These are phyloP conservation scores for Hassar affinis DNA, from an alignment of 2,113 vertebrate species.

Conservation along the genomic window DNA sequence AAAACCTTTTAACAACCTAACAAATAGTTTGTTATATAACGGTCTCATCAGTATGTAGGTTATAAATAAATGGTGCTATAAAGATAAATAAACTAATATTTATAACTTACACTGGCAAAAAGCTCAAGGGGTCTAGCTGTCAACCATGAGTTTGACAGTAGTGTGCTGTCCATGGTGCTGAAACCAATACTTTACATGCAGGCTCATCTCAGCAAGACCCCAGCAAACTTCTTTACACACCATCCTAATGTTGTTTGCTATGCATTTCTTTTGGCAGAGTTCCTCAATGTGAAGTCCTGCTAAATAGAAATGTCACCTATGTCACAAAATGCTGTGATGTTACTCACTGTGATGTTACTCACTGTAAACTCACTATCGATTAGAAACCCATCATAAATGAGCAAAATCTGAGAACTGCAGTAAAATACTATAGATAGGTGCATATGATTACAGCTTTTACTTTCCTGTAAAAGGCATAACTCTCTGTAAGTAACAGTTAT, in stretches of 20 bases:
- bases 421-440: background rate
- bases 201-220: too few species aligned
- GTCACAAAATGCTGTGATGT: too few species aligned
- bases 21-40: too few species aligned
- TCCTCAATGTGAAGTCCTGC: background rate
- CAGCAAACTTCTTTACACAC: background rate
- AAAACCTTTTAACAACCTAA: too few species aligned
- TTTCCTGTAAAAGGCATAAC: background rate
- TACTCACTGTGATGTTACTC: background rate
- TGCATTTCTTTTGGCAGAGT: background rate
- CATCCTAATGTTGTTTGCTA: background rate
- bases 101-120: background rate
- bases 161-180: background rate
- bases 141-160: background rate
- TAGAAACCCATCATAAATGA: background rate
- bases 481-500: background rate
- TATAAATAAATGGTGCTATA: background rate
- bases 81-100: background rate
- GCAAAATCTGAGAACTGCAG: background rate
- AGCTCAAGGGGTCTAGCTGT: background rate
- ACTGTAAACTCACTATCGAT: background rate
- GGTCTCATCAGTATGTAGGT: background rate
- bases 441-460: background rate
- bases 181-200: background rate
- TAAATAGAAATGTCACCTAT: too few species aligned